These are phyloP conservation scores for Corythornis leucogaster DNA, from an alignment of 2,797 vertebrate genomes.

Conservation along the genomic window DNA sequence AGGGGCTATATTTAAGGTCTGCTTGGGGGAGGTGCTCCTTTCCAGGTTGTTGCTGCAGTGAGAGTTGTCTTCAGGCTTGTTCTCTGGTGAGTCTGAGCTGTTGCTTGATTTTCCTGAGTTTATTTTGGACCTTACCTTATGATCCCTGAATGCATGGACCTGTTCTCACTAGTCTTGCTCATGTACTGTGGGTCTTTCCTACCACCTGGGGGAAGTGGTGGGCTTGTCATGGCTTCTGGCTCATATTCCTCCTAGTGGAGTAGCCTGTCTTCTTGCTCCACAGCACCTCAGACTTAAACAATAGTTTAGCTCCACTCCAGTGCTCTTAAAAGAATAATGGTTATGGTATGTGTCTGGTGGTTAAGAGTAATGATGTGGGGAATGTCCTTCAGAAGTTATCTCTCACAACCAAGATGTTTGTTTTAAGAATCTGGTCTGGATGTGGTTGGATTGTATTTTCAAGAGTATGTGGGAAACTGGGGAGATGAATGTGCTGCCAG, in stretches of 20 bases:
- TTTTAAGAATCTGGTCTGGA: not conserved
- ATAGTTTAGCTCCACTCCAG: not conserved
- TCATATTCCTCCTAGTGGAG: not conserved
- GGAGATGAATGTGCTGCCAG: not conserved
- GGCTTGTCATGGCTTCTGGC: not conserved
- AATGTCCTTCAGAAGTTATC: not conserved
- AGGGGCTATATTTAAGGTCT: not conserved
- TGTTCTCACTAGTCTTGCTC: not conserved
- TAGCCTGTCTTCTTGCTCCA: not conserved
- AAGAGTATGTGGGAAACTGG: no score
- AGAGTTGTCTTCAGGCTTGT: fast-evolving
- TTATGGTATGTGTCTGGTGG: fast-evolving
- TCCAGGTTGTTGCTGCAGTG: fast-evolving
- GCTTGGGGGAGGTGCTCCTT: fast-evolving
- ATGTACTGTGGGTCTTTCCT: not conserved
- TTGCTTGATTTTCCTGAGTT: not conserved
- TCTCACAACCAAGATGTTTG: not conserved
- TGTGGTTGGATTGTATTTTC: not conserved
- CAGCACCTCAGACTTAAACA: not conserved
- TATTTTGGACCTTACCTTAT: not conserved
- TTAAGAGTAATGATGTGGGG: not conserved
- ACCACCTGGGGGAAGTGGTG: fast-evolving
- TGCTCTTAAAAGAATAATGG: not conserved
- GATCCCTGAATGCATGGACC: not conserved
- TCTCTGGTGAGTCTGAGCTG: not conserved